Evolutionary conservation across 1,140 invertebrate genomes (phyloP).

Genomic region (Trichoplusia ni): DNA sequence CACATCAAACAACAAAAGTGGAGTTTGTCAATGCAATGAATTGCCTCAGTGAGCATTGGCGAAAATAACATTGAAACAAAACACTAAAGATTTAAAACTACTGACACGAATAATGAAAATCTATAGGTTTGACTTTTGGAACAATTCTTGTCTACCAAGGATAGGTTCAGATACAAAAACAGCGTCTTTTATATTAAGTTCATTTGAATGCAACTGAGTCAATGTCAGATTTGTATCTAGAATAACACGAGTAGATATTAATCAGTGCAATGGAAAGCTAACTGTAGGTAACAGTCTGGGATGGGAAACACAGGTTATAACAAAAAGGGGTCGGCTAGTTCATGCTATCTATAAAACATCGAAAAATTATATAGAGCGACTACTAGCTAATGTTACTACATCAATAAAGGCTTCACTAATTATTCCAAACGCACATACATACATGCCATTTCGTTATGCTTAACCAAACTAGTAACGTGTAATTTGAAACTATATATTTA

Average conservation of each 20-base stretch:
- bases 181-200: neutral
- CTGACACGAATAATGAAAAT: neutral
- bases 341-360: neutral
- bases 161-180: constrained; percentile 2
- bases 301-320: constrained; percentile 3
- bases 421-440: constrained; percentile 11
- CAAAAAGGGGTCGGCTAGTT: neutral
- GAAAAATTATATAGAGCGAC: too few relatives aligned
- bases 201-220: constrained; percentile 6
- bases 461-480: constrained; percentile 24
- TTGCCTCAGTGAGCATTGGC: neutral
- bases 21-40: constrained; percentile 1
- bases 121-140: neutral
- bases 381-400: neutral
- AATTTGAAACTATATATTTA: constrained; percentile 17
- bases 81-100: constrained; percentile 13
- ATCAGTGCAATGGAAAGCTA: constrained; percentile 2
- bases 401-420: neutral
- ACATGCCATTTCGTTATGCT: constrained; percentile 41
- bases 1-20: constrained; percentile 2
- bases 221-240: constrained; percentile 15
- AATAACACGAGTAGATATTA: neutral
- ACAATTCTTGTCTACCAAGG: too few relatives aligned
- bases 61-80: constrained; percentile 1
- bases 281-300: neutral